These are phyloP conservation scores for Acyrthosiphon pisum DNA, from an alignment of 1,140 invertebrate genomes.

Conservation along the genomic window DNA sequence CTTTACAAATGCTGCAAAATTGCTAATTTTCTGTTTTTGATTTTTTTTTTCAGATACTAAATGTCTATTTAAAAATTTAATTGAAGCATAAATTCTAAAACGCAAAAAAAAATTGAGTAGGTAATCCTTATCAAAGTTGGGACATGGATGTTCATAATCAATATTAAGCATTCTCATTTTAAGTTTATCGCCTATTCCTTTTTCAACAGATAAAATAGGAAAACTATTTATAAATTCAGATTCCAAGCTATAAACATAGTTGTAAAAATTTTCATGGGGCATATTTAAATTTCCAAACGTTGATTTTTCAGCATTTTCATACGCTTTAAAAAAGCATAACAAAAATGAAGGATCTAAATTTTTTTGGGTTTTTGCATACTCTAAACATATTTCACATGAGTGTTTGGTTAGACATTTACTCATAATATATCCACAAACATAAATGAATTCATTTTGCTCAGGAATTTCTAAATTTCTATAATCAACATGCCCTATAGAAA, in stretches of 20 bases:
- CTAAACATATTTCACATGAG: too few species aligned
- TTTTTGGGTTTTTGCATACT: too few species aligned
- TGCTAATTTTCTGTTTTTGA: not conserved
- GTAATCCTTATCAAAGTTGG: too few species aligned
- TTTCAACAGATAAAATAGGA: not conserved
- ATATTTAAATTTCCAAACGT: not conserved
- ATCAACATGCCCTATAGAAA: too few species aligned
- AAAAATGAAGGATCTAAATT: not conserved
- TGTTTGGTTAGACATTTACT: too few species aligned
- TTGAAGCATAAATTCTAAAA: conserved; percentile 5
- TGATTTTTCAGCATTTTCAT: not conserved
- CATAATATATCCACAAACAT: too few species aligned
- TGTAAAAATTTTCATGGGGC: not conserved
- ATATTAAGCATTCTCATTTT: too few species aligned
- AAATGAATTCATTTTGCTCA: too few species aligned
- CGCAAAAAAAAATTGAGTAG: not conserved
- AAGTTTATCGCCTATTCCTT: too few species aligned
- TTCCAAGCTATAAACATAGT: not conserved
- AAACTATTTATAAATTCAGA: not conserved
- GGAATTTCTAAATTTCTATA: too few species aligned
- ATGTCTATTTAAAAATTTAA: not conserved
- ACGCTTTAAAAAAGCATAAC: not conserved
- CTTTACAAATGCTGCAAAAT: not conserved
- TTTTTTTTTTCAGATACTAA: not conserved
- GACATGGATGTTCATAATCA: too few species aligned